A percentile compares a stretch with the other conserved stretches of the same genome.
These are phyloP conservation scores for Gopherus flavomarginatus DNA, from an alignment of 2,113 vertebrate genomes.

Conservation along the genomic window DNA sequence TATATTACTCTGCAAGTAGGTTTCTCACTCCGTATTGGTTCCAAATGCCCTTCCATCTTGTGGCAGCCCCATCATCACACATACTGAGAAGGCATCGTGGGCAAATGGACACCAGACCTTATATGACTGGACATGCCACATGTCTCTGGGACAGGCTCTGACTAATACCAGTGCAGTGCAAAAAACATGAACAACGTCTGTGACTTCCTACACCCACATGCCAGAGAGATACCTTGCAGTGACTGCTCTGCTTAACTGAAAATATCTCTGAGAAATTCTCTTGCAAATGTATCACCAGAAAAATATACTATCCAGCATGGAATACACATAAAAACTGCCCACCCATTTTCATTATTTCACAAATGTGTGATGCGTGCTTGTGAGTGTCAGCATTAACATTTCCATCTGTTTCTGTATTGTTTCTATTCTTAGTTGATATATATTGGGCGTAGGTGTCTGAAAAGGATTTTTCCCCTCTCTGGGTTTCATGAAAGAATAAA, in stretches of 20 bases:
- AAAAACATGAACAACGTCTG: neutral
- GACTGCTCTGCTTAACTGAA: conserved; percentile 48
- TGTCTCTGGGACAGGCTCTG: neutral
- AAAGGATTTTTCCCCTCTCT: conserved; percentile 59
- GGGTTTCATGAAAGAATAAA: conserved; percentile 49
- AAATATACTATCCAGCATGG: conserved; percentile 60
- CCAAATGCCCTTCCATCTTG: neutral
- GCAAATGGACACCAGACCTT: neutral
- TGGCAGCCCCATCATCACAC: neutral
- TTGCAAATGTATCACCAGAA: conserved; percentile 60
- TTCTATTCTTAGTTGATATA: conserved; percentile 75
- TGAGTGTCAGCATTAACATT: conserved; percentile 77
- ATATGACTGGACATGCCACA: neutral
- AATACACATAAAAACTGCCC: conserved; percentile 76
- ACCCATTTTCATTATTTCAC: conserved; percentile 77
- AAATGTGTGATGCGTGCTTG: conserved; percentile 76
- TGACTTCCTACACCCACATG: conserved; percentile 32
- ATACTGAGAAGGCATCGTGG: neutral
- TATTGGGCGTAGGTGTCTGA: conserved; percentile 72
- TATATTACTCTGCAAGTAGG: conserved; percentile 65
- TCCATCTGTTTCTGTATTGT: conserved; percentile 78
- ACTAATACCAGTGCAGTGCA: neutral
- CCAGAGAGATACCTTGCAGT: conserved; percentile 21
- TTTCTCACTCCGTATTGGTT: neutral
- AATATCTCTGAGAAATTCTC: conserved; percentile 62